Percentiles rank a stretch among this genome's conserved stretches.
phyloP scores from a whole-genome alignment of 2,888 invertebrate genomes.

The Cyclophora punctaria region DNA sequence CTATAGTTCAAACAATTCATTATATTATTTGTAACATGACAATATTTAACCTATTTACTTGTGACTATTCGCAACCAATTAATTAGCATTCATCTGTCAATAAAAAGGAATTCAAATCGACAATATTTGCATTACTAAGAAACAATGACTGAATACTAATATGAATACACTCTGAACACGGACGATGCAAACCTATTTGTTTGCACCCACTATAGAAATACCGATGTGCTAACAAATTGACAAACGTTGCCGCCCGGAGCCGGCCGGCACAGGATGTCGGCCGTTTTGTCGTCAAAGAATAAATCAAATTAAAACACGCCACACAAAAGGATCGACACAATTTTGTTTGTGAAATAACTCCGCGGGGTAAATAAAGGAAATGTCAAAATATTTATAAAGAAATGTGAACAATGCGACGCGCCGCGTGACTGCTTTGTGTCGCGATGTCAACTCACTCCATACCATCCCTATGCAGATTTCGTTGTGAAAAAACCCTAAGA shows the following conservation, averaged over 20 bases:
- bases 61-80: constrained; percentile 2
- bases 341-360: constrained; percentile 63
- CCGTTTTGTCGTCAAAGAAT: constrained; percentile 63
- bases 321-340: constrained; percentile 66
- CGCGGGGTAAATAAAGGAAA: constrained; percentile 64
- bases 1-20: too few species aligned
- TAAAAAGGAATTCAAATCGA: constrained; percentile 3
- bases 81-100: constrained; percentile 12
- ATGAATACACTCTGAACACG: constrained; percentile 21
- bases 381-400: constrained; percentile 76
- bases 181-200: constrained; percentile 51
- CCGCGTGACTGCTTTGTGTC: constrained; percentile 60
- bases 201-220: constrained; percentile 56
- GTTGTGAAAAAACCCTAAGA: constrained; percentile 58
- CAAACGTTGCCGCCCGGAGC: constrained; percentile 53
- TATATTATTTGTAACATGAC: too few species aligned
- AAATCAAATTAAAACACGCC: constrained; percentile 70
- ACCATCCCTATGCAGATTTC: constrained; percentile 55
- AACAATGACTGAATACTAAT: constrained; percentile 31
- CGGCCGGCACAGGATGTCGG: constrained; percentile 57
- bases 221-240: constrained; percentile 66
- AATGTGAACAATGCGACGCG: constrained; percentile 59
- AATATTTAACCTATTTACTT: background rate
- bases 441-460: constrained; percentile 64
- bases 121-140: constrained; percentile 40